Percentiles rank a stretch among this genome's conserved stretches.
Conservation (phyloP, 2,888 invertebrate genomes). For the Hypercompe scribonia region DNA sequence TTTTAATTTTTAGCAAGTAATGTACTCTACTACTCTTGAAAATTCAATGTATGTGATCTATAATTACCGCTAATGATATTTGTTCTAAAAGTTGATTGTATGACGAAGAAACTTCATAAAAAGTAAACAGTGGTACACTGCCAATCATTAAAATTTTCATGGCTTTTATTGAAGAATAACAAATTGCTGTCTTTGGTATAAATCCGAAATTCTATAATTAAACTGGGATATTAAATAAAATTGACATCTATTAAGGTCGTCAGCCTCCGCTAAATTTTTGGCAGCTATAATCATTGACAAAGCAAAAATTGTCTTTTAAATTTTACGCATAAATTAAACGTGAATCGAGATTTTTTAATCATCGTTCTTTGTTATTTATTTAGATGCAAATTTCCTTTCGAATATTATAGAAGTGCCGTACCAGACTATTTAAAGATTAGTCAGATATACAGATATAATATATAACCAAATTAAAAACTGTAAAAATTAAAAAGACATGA, state of each 20-base stretch:
- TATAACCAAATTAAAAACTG: too few species aligned
- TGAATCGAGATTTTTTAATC: background rate
- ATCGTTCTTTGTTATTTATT: background rate
- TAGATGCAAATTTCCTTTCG: background rate
- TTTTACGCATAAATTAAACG: background rate
- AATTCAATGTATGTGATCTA: too few species aligned
- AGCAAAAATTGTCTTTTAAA: background rate
- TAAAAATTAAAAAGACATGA: too few species aligned
- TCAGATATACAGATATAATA: background rate
- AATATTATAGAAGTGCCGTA: background rate
- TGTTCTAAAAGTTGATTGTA: too few species aligned
- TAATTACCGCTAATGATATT: too few species aligned
- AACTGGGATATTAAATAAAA: constrained; percentile 26
- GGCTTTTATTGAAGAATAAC: too few species aligned
- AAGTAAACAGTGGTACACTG: too few species aligned
- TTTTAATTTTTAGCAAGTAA: too few species aligned
- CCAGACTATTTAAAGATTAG: background rate
- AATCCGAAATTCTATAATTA: constrained; percentile 31
- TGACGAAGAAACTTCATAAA: too few species aligned
- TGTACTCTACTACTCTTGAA: too few species aligned
- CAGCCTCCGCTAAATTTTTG: constrained; percentile 6
- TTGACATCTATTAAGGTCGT: constrained; percentile 21
- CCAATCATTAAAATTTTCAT: too few species aligned
- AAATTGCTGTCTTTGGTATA: too few species aligned
- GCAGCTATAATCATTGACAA: background rate